Evolutionary conservation across 2,113 vertebrate species (phyloP), one percentile per base, ranked within the genome.

Genomic region (Lepidiolamprologus cunningtoni): DNA sequence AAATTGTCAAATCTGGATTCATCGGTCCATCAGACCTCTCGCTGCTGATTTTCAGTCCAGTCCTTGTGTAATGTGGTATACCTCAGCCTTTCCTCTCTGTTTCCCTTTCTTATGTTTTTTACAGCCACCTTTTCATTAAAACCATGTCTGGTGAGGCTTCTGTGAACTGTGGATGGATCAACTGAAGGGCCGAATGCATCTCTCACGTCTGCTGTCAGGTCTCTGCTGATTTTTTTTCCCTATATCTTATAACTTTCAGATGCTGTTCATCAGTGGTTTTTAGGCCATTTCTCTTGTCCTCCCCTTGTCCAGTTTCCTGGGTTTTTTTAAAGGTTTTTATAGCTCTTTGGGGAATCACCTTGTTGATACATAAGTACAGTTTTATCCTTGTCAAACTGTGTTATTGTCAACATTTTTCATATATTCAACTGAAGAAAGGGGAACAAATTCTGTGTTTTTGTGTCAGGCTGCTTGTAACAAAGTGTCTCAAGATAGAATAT

Each of bases 161-260:
- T 37, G 63, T 68, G 63, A 68, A 14, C 63, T 37, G 33, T 68
- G 33, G 11, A 68, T 40, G 33, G 11, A 68, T 40, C 35, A 68
- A 68, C 0, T 68, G 63, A 40, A 68, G n/a, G n/a, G 35, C 7
- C 5, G 5, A 21, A 40, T 68, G 19, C 63, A 40, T 40, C 35
- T 71, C 35, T 4, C 33, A 21, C 2, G 1, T 0, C 63, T 37
- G 11, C 33, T 40, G 11, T 68, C 33, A 21, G 19, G 63, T 68
- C 11, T 21, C 33, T 40, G 33, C 63, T 68, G 63, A 21, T 8
- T 40, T 40, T 37, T 37, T 4, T 0, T 0, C 54, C 61, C 63
- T 68, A 37, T 68, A 40, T 68, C 10, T 68, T 40, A 40, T 40
- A 37, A 68, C 19, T 2, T 68, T 21, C 63, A 68, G 19, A 68